Base-by-base conservation (phyloP, 2,888 invertebrate genomes). In the Homarus gammarus region DNA sequence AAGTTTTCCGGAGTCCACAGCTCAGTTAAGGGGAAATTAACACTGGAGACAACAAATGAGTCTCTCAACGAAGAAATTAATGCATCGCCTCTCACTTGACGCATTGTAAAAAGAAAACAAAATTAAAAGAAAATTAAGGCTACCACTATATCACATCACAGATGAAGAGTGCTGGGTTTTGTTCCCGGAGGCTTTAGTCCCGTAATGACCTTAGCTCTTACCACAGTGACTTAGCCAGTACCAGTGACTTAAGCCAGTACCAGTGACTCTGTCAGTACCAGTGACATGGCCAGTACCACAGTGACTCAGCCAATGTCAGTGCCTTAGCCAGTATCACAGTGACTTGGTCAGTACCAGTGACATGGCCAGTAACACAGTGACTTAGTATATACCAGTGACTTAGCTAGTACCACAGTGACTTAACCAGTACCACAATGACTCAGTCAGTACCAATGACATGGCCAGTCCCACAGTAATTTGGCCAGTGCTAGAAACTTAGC, bases 81-180 rank as follows among this genome's bases (percentile, higher is more conserved):
- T 81, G 73, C 81, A 81, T 64, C 73, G 56, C 56, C 82, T 79
- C 70, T 82, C 61, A 81, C 31, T 73, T 64, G 82, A 73, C 61
- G 73, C 87, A 87, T 73, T 40, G n/a, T n/a, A n/a, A n/a, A n/a
- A 82, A 77, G 31, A 88, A 87, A 88, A 83, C 73, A 73, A 87
- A 79, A 86, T 72, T 75, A 49, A 49, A 83, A 82, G 56, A 88
- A 84, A 88, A 88, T 75, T 88, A 88, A 88, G 88, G 88, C 88
- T 88, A 88, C 84, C 77, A 68, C 88, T 88, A 88, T 88, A 84
- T 88, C 82, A 88, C 88, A 88, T 88, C 88, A 88, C 88, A 88
- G 88, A 88, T 88, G 88, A 88, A 88, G 84, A 88, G 88, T 88
- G 88, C 88, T 88, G 83, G 87, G 88, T 49, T 83, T 88, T 88